These are phyloP conservation scores for Drosophila prolongata DNA, from an alignment of 2,888 invertebrate genomes.

Conservation along the genomic window DNA sequence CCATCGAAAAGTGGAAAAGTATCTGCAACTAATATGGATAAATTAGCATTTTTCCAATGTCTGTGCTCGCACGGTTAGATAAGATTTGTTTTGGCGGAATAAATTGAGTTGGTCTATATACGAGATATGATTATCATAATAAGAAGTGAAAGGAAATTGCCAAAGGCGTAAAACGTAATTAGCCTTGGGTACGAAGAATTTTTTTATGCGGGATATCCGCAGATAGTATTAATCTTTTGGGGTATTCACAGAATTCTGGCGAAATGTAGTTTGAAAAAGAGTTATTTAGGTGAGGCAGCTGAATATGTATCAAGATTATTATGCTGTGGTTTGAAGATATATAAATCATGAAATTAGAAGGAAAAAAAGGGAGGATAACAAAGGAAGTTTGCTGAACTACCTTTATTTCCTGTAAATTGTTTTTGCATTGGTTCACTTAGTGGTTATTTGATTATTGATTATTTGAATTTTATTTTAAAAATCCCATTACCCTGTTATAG, in stretches of 20 bases:
- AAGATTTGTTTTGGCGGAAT: constrained; percentile 32
- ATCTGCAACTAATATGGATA: constrained; percentile 39
- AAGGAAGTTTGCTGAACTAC: too few relatives aligned
- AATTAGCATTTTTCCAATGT: constrained; percentile 21
- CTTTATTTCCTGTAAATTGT: too few relatives aligned
- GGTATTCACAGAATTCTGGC: neutral
- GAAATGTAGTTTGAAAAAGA: neutral
- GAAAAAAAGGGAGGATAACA: too few relatives aligned
- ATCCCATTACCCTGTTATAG: constrained; percentile 73
- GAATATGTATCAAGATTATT: too few relatives aligned
- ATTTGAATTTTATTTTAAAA: too few relatives aligned
- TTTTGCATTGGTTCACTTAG: constrained; percentile 5
- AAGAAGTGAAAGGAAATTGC: constrained; percentile 40
- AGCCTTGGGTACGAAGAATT: constrained; percentile 16
- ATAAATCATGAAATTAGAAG: too few relatives aligned
- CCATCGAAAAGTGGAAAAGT: constrained; percentile 44
- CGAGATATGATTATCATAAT: constrained; percentile 32
- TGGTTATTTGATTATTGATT: too few relatives aligned
- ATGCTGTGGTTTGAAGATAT: too few relatives aligned
- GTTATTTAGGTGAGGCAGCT: too few relatives aligned
- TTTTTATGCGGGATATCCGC: constrained; percentile 11
- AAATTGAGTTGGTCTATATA: constrained; percentile 29
- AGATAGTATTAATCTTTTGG: constrained; percentile 1
- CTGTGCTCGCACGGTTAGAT: constrained; percentile 21
- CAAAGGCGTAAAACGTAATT: constrained; percentile 25